Conservation (phyloP, 2,113 vertebrate species). For the Amblyornis subalaris region DNA sequence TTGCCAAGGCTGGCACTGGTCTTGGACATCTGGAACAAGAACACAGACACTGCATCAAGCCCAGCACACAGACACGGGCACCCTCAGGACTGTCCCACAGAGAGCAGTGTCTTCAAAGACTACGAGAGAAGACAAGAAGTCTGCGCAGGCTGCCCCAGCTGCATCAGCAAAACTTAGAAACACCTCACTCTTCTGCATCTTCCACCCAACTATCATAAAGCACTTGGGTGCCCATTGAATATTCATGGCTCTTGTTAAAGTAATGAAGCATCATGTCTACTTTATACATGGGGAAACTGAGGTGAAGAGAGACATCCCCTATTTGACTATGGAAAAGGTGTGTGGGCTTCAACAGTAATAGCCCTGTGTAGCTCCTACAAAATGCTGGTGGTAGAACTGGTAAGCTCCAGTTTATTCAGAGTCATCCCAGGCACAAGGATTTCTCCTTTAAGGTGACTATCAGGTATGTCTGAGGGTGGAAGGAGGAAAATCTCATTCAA, state of each 20-base stretch:
- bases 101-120: background rate
- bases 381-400: background rate
- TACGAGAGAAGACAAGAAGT: background rate
- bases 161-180: background rate
- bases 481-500: background rate
- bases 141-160: background rate
- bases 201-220: background rate
- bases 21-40: conserved; percentile 82
- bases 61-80: background rate
- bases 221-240: background rate
- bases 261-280: background rate
- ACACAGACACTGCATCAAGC: conserved; percentile 19
- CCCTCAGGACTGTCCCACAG: background rate
- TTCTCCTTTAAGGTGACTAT: background rate
- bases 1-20: conserved; percentile 83
- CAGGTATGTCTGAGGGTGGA: background rate
- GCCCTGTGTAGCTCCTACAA: background rate
- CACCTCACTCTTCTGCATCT: background rate
- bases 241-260: background rate
- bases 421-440: background rate
- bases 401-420: background rate
- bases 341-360: background rate
- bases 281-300: background rate
- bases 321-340: background rate
- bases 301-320: background rate